phyloP scores from a whole-genome alignment of 2,797 vertebrate species.

The Chanos chanos region DNA sequence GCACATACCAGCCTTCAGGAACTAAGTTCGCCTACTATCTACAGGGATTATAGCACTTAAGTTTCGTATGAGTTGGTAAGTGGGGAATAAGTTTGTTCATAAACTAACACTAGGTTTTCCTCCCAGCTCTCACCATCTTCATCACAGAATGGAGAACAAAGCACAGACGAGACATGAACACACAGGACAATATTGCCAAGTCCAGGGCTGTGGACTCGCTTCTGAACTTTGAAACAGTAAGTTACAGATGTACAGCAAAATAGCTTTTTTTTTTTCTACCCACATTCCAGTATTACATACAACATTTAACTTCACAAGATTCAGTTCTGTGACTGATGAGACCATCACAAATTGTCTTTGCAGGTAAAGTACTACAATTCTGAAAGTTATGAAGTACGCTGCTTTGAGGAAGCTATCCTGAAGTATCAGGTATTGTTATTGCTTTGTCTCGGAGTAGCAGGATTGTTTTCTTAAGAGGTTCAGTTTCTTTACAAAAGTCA shows the following conservation, averaged over 20 bases:
- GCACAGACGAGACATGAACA: conserved; percentile 86
- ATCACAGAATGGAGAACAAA: conserved; percentile 91
- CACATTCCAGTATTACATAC: no score
- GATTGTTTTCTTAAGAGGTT: no score
- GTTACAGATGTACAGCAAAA: not conserved
- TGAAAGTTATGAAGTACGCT: conserved; percentile 79
- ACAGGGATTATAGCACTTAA: no score
- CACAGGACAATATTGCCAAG: conserved; percentile 80
- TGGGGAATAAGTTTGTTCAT: no score
- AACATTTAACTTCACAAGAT: no score
- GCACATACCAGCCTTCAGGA: no score
- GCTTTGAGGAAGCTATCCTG: conserved; percentile 81
- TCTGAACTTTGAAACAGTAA: conserved; percentile 91
- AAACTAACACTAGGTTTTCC: no score
- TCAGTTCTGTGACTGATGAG: no score
- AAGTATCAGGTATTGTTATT: conserved; percentile 78
- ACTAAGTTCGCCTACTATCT: no score
- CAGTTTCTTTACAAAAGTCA: no score
- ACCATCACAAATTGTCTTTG: not conserved
- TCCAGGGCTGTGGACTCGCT: conserved; percentile 86
- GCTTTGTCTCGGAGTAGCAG: not conserved
- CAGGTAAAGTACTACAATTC: conserved; percentile 90
- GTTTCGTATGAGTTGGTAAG: no score
- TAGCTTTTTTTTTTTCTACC: not conserved
- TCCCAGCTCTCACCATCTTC: conserved; percentile 79